Evolutionary conservation across 2,113 vertebrate genomes (phyloP), one percentile per base, ranked within the genome.

Genomic region (Nettapus auritus): DNA sequence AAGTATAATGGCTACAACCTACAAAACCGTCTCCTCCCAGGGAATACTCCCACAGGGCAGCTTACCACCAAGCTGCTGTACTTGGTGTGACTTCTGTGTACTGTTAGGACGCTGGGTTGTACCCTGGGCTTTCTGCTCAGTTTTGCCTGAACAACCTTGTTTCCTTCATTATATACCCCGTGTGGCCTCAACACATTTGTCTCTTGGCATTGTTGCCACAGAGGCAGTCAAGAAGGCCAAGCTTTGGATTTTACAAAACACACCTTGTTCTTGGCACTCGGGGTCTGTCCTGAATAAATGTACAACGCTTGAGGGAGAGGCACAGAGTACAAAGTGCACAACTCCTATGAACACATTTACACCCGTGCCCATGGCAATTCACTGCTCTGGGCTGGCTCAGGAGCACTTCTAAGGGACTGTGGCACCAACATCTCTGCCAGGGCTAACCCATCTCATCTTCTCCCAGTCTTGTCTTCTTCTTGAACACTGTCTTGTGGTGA

Each of bases 1-100:
- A 67, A 13, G 12, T 20, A 18, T 8, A 57, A 46, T 0, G 3
- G 11, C 3, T 63, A 21, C 15, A 64, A 22, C 15, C 13, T 71
- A 7, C 29, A 7, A 0, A 2, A 60, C 14, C 8, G 3, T 13
- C 3, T 40, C 7, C 34, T 92, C 60, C 33, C 40, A 48, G 71
- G 33, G 33, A 8, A 46, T 50, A 18, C 48, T 74, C 21, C 50
- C 55, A 4, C 2, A 13, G 34, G 22, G 31, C 26, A 80, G 50
- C 19, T 46, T 88, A 53, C 23, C 33, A 36, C 19, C 5, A 77
- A 11, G 31, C 12, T 28, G 23, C 28, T 77, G 44, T 19, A n/a
- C 19, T 11, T 63, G 36, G 6, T 31, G 31, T 22, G 56, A n/a
- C 4, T 75, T 55, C 18, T 68, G 50, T 13, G 48, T 36, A 25